A percentile compares a stretch with the other conserved stretches of the same genome.
These are phyloP conservation scores for Aspiorhynchus laticeps DNA, from an alignment of 2,113 vertebrate species.

Conservation along the genomic window DNA sequence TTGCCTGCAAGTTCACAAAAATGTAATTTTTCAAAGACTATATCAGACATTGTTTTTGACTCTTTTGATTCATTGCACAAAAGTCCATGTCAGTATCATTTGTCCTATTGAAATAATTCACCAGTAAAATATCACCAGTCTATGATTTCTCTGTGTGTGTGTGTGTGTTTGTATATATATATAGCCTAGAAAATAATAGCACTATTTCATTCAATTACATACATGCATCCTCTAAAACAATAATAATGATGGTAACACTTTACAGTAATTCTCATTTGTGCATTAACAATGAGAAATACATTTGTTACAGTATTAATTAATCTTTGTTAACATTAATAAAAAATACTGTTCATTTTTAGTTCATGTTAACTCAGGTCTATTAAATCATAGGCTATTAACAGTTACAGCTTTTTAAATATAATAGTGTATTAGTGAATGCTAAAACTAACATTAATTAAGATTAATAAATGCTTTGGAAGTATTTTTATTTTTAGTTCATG, in stretches of 20 bases:
- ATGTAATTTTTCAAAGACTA: neutral
- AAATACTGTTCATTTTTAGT: neutral
- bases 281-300: neutral
- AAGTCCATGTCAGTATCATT: neutral
- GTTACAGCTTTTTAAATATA: neutral
- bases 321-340: neutral
- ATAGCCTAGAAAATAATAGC: no score
- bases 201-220: neutral
- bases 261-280: neutral
- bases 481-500: neutral
- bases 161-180: no score
- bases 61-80: neutral
- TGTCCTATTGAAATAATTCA: neutral
- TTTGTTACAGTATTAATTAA: neutral
- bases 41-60: neutral
- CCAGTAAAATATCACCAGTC: neutral
- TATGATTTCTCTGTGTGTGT: neutral
- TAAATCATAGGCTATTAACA: neutral
- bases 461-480: neutral
- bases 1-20: neutral
- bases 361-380: neutral
- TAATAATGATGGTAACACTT: neutral
- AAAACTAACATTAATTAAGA: neutral
- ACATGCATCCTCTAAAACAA: neutral
- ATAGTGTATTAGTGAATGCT: neutral